Conservation (phyloP, 2,113 vertebrate genomes). For the Lepisosteus osseus region DNA sequence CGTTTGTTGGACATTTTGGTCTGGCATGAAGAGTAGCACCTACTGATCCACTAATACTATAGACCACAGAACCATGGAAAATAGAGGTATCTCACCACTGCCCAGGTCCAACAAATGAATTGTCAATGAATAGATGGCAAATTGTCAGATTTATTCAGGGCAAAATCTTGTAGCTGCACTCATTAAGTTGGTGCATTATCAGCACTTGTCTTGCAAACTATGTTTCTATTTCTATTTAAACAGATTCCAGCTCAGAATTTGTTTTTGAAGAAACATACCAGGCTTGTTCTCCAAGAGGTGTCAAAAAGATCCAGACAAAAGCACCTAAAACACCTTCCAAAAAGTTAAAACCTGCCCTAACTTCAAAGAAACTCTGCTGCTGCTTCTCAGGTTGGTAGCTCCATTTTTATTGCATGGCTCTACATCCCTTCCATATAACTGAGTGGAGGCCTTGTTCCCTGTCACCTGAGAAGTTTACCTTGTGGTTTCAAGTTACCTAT, state of each 20-base stretch:
- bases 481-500: no score
- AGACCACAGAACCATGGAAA: no score
- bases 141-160: no score
- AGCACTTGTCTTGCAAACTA: background rate
- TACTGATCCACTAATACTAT: no score
- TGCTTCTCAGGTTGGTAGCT: slow-evolving; percentile 79
- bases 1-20: no score
- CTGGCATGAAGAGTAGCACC: no score
- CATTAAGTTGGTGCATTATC: no score
- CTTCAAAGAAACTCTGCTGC: slow-evolving; percentile 84
- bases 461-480: no score
- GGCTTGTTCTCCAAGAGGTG: slow-evolving; percentile 74
- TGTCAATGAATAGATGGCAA: no score
- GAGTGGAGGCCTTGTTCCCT: background rate
- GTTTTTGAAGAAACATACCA: slow-evolving; percentile 89
- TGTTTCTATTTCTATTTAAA: slow-evolving; percentile 8
- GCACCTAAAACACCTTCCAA: slow-evolving; percentile 75
- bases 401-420: background rate
- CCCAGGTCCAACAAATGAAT: no score
- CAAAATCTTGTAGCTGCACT: no score
- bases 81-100: no score
- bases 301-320: slow-evolving; percentile 72
- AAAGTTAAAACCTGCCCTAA: slow-evolving; percentile 65
- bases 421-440: slow-evolving; percentile 20
- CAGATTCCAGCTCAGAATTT: slow-evolving; percentile 81